phyloP scores from a whole-genome alignment of 2,113 vertebrate genomes.

The Pleuronectes platessa region DNA sequence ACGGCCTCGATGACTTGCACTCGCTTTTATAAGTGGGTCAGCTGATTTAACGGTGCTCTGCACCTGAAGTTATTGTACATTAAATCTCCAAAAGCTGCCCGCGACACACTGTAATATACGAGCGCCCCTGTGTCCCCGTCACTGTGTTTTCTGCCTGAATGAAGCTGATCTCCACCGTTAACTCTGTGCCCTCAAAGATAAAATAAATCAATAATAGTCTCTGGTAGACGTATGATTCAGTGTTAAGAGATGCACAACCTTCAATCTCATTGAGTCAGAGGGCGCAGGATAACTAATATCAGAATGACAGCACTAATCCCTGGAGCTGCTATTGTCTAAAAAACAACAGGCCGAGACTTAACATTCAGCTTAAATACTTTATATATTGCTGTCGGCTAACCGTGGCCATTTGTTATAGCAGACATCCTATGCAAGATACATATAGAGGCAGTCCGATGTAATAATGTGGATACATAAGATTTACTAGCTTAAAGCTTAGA shows the following conservation, averaged over 20 bases:
- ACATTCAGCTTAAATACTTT: slow-evolving; percentile 36
- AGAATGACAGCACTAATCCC: slow-evolving; percentile 45
- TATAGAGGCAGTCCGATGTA: slow-evolving; percentile 30
- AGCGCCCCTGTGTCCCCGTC: not conserved
- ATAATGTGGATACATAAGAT: slow-evolving; percentile 20
- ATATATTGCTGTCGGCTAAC: not conserved
- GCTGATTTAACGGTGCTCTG: slow-evolving; percentile 33
- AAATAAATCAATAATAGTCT: slow-evolving; percentile 20
- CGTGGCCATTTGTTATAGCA: not conserved
- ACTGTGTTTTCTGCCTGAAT: slow-evolving; percentile 11
- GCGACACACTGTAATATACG: not conserved
- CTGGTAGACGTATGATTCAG: slow-evolving; percentile 16
- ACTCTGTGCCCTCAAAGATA: slow-evolving; percentile 1
- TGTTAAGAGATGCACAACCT: slow-evolving; percentile 29
- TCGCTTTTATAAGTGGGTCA: slow-evolving; percentile 47
- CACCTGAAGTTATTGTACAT: slow-evolving; percentile 18
- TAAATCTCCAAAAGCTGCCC: slow-evolving; percentile 20
- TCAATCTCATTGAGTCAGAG: slow-evolving; percentile 34
- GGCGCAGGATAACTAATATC: slow-evolving; percentile 34
- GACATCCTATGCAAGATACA: not conserved
- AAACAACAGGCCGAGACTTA: slow-evolving; percentile 1
- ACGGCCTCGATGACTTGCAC: slow-evolving; percentile 20
- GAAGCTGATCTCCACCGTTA: slow-evolving; percentile 27
- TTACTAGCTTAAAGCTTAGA: slow-evolving; percentile 39
- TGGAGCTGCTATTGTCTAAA: slow-evolving; percentile 22